A percentile compares a stretch with the other conserved stretches of the same genome.
Conservation (phyloP, 2,888 invertebrate genomes). For the Allophyes oxyacanthae region DNA sequence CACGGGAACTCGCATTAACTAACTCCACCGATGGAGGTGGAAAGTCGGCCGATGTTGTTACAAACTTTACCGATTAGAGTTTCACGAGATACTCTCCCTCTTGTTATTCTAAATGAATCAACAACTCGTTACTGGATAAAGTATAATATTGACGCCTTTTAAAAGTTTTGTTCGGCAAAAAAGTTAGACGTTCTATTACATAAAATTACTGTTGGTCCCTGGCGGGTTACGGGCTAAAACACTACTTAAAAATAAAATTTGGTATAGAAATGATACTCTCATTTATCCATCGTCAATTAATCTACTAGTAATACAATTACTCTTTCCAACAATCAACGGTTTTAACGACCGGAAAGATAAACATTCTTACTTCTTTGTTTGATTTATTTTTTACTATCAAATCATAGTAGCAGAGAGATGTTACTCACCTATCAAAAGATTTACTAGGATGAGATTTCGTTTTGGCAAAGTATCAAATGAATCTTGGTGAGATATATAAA, state of each 20-base stretch:
- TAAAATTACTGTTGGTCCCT: background rate
- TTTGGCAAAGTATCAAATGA: conserved; percentile 50
- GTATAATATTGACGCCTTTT: conserved; percentile 47
- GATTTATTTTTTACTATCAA: conserved; percentile 10
- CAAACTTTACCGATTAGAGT: conserved; percentile 86
- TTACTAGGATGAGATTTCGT: conserved; percentile 28
- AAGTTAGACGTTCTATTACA: conserved; percentile 7
- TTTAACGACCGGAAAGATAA: background rate
- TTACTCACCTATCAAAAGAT: conserved; percentile 22
- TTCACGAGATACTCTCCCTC: conserved; percentile 73
- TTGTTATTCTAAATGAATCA: conserved; percentile 79
- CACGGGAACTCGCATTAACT: conserved; percentile 85
- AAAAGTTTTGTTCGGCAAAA: conserved; percentile 28
- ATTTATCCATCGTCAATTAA: too few species aligned
- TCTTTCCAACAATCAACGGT: background rate
- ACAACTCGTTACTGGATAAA: conserved; percentile 65
- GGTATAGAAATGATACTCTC: background rate
- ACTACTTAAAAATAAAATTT: background rate
- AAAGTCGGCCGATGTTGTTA: conserved; percentile 86
- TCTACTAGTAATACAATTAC: background rate
- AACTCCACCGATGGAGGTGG: conserved; percentile 80
- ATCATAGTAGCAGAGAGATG: conserved; percentile 10
- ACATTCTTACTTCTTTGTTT: too few species aligned
- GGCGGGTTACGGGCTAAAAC: too few species aligned
- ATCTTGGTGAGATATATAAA: conserved; percentile 31